Percentiles rank a stretch among this genome's conserved stretches.
These are phyloP conservation scores for Epinephelus awoara DNA, from an alignment of 2,797 vertebrate species.

Conservation along the genomic window DNA sequence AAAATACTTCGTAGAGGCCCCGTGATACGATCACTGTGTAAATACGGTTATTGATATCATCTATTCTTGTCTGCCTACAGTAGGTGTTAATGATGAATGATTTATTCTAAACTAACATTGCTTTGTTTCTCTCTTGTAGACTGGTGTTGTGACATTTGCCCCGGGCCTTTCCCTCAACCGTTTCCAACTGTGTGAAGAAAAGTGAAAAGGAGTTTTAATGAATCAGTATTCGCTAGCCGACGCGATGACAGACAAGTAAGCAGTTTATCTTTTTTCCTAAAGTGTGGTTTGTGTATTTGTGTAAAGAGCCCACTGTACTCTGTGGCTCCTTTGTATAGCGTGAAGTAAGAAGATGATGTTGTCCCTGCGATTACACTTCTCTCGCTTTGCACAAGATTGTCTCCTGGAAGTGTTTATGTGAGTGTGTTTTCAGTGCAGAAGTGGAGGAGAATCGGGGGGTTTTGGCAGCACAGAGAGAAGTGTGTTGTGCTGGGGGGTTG, in stretches of 20 bases:
- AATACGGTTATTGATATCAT: background rate
- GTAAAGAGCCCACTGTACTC: conserved; percentile 49
- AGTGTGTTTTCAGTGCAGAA: conserved; percentile 33
- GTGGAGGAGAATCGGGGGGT: conserved; percentile 31
- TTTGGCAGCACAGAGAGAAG: conserved; percentile 56
- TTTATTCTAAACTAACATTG: background rate
- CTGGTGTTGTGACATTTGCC: conserved; percentile 28
- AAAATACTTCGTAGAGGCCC: too few relatives aligned
- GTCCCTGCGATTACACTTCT: conserved; percentile 51
- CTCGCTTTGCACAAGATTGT: conserved; percentile 35
- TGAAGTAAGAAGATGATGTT: conserved; percentile 67
- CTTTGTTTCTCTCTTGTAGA: conserved; percentile 62
- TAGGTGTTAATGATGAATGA: background rate
- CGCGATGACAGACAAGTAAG: conserved; percentile 89
- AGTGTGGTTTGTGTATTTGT: conserved; percentile 21
- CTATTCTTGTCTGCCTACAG: background rate
- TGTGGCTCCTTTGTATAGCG: conserved; percentile 46
- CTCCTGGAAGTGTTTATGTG: conserved; percentile 48
- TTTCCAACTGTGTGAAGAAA: conserved; percentile 69
- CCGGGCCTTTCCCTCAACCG: conserved; percentile 37
- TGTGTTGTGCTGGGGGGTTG: conserved; percentile 57
- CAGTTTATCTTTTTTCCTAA: conserved; percentile 50
- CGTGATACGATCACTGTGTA: background rate
- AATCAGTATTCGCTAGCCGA: conserved; percentile 84
- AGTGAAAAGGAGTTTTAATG: conserved; percentile 79